A percentile compares a stretch with the other conserved stretches of the same genome.
Conservation (phyloP, 2,888 invertebrate species). For the Microctonus brassicae region DNA sequence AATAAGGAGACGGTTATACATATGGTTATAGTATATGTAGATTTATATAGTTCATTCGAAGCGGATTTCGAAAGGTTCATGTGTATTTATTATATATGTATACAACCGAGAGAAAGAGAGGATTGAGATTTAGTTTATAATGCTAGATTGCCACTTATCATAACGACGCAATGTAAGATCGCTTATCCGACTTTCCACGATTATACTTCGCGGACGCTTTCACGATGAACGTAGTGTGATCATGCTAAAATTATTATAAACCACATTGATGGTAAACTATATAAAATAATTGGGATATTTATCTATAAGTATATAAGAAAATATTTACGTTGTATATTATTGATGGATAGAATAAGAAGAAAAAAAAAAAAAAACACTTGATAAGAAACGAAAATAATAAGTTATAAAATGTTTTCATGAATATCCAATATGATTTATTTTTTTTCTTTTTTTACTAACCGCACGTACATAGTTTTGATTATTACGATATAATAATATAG, state of each 20-base stretch:
- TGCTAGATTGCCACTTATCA: constrained; percentile 32
- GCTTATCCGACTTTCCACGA: constrained; percentile 31
- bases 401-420: too few relatives aligned
- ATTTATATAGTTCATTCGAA: too few relatives aligned
- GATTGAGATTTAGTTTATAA: constrained; percentile 28
- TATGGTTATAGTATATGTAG: too few relatives aligned
- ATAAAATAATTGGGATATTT: neutral
- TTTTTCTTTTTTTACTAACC: too few relatives aligned
- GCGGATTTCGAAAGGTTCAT: too few relatives aligned
- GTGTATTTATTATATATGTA: neutral
- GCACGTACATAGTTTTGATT: neutral
- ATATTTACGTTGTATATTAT: neutral
- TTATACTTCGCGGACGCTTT: constrained; percentile 23
- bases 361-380: neutral
- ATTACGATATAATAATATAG: neutral
- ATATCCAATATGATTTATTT: too few relatives aligned
- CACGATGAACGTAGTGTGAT: constrained; percentile 7
- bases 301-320: neutral
- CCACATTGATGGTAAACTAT: neutral
- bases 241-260: neutral
- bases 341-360: neutral
- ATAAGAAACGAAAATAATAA: too few relatives aligned
- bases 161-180: constrained; percentile 27
- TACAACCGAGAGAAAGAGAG: neutral
- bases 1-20: too few relatives aligned